phyloP scores from a whole-genome alignment of 1,140 invertebrate genomes.

The Yoshiicerus persimilis region DNA sequence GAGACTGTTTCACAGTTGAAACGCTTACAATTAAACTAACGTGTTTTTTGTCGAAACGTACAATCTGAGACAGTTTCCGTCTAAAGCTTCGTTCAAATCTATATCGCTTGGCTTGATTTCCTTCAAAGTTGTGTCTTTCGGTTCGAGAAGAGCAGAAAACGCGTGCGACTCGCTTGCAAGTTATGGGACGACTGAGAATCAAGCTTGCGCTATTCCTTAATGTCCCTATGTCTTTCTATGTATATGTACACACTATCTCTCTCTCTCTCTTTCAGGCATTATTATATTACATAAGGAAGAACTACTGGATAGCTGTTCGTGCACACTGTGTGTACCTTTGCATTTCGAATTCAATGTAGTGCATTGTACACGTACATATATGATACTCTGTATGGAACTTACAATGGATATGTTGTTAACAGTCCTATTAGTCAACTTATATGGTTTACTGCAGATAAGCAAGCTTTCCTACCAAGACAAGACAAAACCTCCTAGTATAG shows the following conservation, averaged over 20 bases:
- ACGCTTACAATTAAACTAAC: background rate
- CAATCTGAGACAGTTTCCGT: background rate
- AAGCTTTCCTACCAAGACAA: background rate
- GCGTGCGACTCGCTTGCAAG: background rate
- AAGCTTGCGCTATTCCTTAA: constrained; percentile 10
- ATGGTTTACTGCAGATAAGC: background rate
- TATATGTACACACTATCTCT: background rate
- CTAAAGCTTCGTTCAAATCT: background rate
- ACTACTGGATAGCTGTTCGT: background rate
- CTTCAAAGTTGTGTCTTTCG: background rate
- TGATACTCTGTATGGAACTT: background rate
- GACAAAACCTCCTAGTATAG: too few species aligned
- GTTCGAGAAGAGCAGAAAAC: background rate
- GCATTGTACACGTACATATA: background rate
- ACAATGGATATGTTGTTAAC: too few species aligned
- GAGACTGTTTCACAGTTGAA: too few species aligned
- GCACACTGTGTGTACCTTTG: background rate
- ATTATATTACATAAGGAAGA: too few species aligned
- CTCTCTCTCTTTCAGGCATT: too few species aligned
- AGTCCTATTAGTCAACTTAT: too few species aligned
- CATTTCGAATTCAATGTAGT: background rate
- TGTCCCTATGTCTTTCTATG: background rate
- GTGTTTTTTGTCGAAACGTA: background rate
- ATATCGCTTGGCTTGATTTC: background rate
- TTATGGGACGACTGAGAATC: constrained; percentile 1